phyloP scores from a whole-genome alignment of 2,797 vertebrate species.

The Sebastes kiyomatsui region DNA sequence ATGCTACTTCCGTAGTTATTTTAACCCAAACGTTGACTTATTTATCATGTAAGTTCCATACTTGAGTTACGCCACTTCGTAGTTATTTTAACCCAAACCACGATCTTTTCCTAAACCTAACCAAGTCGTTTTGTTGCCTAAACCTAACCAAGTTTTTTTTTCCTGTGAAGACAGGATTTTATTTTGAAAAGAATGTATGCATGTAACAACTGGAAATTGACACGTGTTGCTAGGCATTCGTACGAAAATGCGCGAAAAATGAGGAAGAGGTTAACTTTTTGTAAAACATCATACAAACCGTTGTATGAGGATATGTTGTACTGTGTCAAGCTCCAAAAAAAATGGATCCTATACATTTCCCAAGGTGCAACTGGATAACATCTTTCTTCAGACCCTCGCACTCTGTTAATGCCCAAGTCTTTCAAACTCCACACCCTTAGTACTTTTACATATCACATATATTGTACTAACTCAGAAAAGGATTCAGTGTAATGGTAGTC shows the following conservation, averaged over 20 bases:
- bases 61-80: neutral
- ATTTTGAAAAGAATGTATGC: too few species aligned
- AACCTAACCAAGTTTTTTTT: too few species aligned
- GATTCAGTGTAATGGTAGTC: neutral
- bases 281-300: too few species aligned
- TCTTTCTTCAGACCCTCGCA: neutral
- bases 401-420: neutral
- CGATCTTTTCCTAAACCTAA: neutral
- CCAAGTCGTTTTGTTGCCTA: neutral
- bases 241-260: too few species aligned
- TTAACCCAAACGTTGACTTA: too few species aligned
- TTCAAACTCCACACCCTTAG: neutral
- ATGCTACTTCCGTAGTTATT: too few species aligned
- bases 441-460: neutral
- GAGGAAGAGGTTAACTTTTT: too few species aligned
- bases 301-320: too few species aligned
- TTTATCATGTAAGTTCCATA: too few species aligned
- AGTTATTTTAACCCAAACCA: neutral
- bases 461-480: neutral
- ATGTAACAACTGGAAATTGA: too few species aligned
- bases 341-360: neutral
- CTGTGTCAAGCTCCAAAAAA: neutral
- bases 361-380: neutral
- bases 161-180: too few species aligned
- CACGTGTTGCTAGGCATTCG: too few species aligned